phyloP scores from a whole-genome alignment of 2,113 vertebrate species.

The Pungitius pungitius region DNA sequence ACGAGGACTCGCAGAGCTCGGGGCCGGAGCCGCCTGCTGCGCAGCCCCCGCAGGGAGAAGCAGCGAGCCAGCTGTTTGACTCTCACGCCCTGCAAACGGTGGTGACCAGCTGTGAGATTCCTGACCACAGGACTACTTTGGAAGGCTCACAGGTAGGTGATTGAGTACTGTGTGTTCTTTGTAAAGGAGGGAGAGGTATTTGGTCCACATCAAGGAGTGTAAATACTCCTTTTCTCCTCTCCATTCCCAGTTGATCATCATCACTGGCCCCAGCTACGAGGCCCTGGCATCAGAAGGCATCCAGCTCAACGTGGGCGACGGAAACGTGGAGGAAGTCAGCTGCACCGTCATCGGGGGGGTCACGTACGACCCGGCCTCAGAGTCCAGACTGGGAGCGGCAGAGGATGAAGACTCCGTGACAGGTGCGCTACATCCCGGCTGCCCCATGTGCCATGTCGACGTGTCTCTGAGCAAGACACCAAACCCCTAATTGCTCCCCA shows the following conservation, averaged over 20 bases:
- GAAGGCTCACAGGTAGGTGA: constrained; percentile 84
- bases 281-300: constrained; percentile 86
- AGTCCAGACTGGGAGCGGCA: constrained; percentile 50
- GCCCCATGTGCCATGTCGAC: no score
- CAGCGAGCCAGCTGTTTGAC: constrained; percentile 79
- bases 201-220: neutral
- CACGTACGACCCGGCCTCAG: constrained; percentile 79
- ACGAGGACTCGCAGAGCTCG: constrained; percentile 34
- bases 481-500: no score
- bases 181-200: neutral
- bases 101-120: constrained; percentile 82
- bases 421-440: constrained; percentile 58
- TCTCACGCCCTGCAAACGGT: constrained; percentile 83
- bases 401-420: constrained; percentile 69
- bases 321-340: constrained; percentile 82
- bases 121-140: constrained; percentile 79
- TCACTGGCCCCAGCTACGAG: constrained; percentile 87
- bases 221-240: neutral
- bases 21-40: constrained; percentile 21
- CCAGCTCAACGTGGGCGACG: constrained; percentile 82
- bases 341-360: constrained; percentile 85
- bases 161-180: neutral
- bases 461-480: no score
- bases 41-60: constrained; percentile 63
- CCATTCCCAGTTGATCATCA: constrained; percentile 85